Base-by-base conservation (phyloP, 2,888 invertebrate species). In the Operophtera brumata region DNA sequence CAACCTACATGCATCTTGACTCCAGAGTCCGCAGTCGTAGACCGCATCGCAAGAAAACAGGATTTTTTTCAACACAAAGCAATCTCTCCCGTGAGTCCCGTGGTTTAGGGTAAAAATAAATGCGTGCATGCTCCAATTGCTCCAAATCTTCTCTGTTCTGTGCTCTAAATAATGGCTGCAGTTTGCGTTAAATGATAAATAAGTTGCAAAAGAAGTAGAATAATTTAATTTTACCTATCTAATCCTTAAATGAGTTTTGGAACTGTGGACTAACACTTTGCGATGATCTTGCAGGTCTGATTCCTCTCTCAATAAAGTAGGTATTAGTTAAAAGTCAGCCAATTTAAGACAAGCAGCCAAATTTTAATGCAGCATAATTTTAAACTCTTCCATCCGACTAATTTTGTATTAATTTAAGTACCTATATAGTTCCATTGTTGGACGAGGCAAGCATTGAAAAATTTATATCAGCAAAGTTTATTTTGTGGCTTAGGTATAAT, bases 51-150 rank as follows among this genome's bases (percentile, higher is more conserved):
- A 41, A 20, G 39, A 36, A 55, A 59, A 41, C 53, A 47, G 47
- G 40, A 39, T 44, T 62, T 59, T n/a, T 53, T 49, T 52, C 47
- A 36, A 39, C 54, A 50, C 20, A 42, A 47, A 51, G 42, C 32
- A 40, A n/a, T 50, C 20, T 56, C 37, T 2, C 30, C 9, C 9
- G 30, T 30, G 45, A 43, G 43, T 54, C 39, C 14, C 30, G 48
- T 36, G 25, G 45, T 54, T 59, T 55, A 55, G 59, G 49, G 54
- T 65, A 65, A 58, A 65, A 65, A 65, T 65, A 65, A 59, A 61
- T 61, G 61, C 59, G 53, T 65, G n/a, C n/a, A n/a, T n/a, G n/a
- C n/a, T n/a, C n/a, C n/a, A n/a, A n/a, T n/a, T n/a, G 65, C 57
- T 59, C 65, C 40, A 59, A 65, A 62, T 64, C 59, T 59, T 59